Evolutionary conservation across 1,140 invertebrate genomes (phyloP).

Genomic region (Meloidogyne chitwoodi): DNA sequence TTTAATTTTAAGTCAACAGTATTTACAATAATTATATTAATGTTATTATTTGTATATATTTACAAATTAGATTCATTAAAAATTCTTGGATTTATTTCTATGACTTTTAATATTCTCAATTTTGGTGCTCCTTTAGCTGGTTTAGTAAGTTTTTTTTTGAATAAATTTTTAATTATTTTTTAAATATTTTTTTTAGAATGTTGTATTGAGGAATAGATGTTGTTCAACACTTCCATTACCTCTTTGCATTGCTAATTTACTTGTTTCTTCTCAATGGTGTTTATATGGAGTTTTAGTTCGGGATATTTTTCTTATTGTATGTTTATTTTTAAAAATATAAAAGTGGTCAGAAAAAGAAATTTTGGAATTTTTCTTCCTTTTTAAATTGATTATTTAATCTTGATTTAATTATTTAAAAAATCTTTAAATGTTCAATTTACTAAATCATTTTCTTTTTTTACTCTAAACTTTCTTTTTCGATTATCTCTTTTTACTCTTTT

Average conservation of each 20-base stretch:
- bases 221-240: constrained; percentile 51
- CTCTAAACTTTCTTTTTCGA: too few species aligned
- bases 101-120: constrained; percentile 59
- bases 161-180: background rate
- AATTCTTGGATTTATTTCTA: constrained; percentile 46
- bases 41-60: constrained; percentile 44
- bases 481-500: background rate
- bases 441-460: too few species aligned
- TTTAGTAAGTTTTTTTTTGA: constrained; percentile 20
- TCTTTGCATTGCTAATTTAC: constrained; percentile 54
- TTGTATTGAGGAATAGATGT: constrained; percentile 47
- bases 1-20: constrained; percentile 25
- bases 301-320: constrained; percentile 56
- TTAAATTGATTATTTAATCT: too few species aligned
- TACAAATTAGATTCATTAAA: constrained; percentile 34
- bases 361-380: too few species aligned
- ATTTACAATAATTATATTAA: constrained; percentile 21
- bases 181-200: constrained; percentile 22
- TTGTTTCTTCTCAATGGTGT: constrained; percentile 58
- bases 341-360: too few species aligned
- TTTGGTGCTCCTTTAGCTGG: constrained; percentile 59
- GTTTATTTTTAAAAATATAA: background rate
- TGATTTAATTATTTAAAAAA: too few species aligned
- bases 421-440: too few species aligned
- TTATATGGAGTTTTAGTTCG: constrained; percentile 52